These are phyloP conservation scores for Dendropsophus ebraccatus DNA, from an alignment of 2,113 vertebrate genomes.

Conservation along the genomic window DNA sequence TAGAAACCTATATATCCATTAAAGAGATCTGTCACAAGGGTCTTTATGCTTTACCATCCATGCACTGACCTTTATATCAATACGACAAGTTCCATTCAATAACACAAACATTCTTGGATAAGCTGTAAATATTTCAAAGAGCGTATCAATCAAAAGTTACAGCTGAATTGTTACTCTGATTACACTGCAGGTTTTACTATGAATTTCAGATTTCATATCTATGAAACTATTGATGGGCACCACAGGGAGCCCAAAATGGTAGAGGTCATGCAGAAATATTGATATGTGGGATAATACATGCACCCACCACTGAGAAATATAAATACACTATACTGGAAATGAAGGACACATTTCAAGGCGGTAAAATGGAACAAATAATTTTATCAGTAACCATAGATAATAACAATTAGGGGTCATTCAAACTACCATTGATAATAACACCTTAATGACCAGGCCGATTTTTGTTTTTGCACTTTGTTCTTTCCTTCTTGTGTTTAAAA, in stretches of 20 bases:
- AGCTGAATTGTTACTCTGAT: neutral
- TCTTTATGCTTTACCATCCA: too few relatives aligned
- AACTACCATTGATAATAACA: too few relatives aligned
- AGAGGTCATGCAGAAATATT: neutral
- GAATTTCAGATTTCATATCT: neutral
- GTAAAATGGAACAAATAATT: neutral
- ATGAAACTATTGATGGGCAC: neutral
- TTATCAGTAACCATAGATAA: neutral
- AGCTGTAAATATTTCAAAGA: neutral
- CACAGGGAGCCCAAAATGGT: neutral
- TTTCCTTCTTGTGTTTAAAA: too few relatives aligned
- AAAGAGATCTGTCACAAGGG: too few relatives aligned
- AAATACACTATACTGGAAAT: neutral
- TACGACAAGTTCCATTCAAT: neutral
- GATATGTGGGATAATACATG: neutral
- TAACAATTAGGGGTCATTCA: too few relatives aligned
- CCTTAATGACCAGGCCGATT: too few relatives aligned
- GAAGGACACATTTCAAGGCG: neutral
- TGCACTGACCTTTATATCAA: neutral
- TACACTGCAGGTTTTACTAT: constrained; percentile 4
- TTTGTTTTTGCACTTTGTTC: too few relatives aligned
- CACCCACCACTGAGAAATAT: neutral
- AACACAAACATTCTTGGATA: neutral
- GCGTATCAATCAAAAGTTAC: neutral
- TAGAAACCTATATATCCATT: too few relatives aligned